Evolutionary conservation across 2,797 vertebrate species (phyloP).

Genomic region (Miichthys miiuy): DNA sequence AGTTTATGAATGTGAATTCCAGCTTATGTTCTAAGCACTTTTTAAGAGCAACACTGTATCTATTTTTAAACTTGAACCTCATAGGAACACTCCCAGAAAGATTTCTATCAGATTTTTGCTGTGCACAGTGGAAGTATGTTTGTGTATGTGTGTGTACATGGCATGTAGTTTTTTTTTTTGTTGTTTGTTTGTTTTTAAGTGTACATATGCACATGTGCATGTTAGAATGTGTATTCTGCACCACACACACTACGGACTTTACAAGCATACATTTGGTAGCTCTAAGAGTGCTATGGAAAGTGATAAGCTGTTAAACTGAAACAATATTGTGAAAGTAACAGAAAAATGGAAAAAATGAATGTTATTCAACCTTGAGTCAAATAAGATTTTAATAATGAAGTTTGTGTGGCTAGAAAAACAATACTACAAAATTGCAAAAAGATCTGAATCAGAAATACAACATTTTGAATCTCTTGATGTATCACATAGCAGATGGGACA

Average conservation of each 20-base stretch:
- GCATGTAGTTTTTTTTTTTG: neutral
- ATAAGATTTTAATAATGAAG: neutral
- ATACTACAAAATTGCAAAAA: neutral
- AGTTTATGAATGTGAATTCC: constrained; percentile 25
- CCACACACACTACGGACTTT: neutral
- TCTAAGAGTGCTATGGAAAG: neutral
- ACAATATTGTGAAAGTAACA: neutral
- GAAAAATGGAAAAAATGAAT: neutral
- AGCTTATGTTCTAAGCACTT: constrained; percentile 4
- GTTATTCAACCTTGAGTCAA: neutral
- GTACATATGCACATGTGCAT: neutral
- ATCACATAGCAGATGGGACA: neutral
- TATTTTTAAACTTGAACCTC: constrained; percentile 44
- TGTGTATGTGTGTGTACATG: neutral
- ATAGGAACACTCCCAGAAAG: constrained; percentile 25
- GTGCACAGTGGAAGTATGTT: constrained; percentile 21
- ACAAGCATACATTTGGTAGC: neutral
- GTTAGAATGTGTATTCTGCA: neutral
- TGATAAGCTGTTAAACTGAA: neutral
- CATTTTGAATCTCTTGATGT: neutral
- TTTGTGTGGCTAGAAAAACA: neutral
- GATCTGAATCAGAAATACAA: no score
- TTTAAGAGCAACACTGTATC: neutral
- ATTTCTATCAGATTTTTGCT: constrained; percentile 52
- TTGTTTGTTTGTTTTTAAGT: no score